Base-by-base conservation (phyloP, 2,797 vertebrate species). In the Triplophysa yarkandensis region DNA sequence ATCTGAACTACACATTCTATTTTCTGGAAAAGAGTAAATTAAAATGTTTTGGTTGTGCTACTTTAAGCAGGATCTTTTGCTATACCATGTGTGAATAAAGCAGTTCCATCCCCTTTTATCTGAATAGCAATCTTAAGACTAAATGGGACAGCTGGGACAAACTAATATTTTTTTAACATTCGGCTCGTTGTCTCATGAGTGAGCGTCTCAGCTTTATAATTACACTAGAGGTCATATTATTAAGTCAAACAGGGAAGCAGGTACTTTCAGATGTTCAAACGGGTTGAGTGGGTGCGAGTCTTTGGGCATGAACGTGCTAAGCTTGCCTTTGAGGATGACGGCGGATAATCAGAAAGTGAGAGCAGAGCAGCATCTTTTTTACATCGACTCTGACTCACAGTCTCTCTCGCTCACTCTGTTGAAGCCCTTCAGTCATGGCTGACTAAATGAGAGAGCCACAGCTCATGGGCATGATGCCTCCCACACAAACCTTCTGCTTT, bases 401-500 rank as follows among this genome's bases (percentile, higher is more conserved):
- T 21, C 2, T 32, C 34, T 62, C 65, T 9, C 27, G n/a, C 16
- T 72, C 23, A 4, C n/a, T 17, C 19, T 58, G 19, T 10, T 60
- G 67, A 61, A 66, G 36, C 30, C 39, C 46, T 30, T 55, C 67
- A 39, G 23, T 68, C 50, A 76, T 19, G 21, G 36, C 19, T 50
- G 11, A 55, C 46, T 63, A 65, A 58, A 43, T 36, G n/a, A 74
- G 39, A 63, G 39, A 63, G 55, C 28, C 46, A 71, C 70, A 72
- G 54, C 63, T 74, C n/a, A 28, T 39, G 63, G 41, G 4, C 32
- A 48, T 0, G 4, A 6, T 36, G 43, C 30, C 63, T 74, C 63
- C 72, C 72, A 74, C 72, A 74, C 28, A 16, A 0, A 32, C 50
- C 62, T 21, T 66, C 71, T 67, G 62, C 57, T 28, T 66, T 46